These are phyloP conservation scores for Macrophya alboannulata DNA, from an alignment of 2,888 invertebrate genomes.

Conservation along the genomic window DNA sequence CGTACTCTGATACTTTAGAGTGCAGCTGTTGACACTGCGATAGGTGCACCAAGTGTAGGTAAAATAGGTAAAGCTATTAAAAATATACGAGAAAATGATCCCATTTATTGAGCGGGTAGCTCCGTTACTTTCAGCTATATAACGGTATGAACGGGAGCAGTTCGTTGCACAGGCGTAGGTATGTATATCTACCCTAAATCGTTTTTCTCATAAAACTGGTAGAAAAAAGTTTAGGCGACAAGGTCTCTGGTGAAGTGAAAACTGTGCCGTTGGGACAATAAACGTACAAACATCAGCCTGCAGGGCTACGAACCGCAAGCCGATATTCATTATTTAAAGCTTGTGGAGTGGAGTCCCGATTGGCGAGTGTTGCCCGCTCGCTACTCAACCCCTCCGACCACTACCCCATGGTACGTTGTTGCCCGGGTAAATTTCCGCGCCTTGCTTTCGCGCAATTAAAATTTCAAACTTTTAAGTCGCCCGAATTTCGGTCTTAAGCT, in stretches of 20 bases:
- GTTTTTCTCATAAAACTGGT: conserved; percentile 32
- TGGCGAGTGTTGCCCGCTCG: conserved; percentile 22
- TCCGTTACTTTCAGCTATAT: not conserved
- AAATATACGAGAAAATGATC: not conserved
- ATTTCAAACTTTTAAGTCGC: conserved; percentile 39
- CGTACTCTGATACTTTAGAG: too few species aligned
- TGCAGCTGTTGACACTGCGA: too few species aligned
- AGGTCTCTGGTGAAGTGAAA: conserved; percentile 33
- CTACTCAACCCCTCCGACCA: not conserved
- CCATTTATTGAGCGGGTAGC: not conserved
- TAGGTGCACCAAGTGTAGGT: not conserved
- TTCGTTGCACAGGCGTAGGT: not conserved
- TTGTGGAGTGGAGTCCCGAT: conserved; percentile 35
- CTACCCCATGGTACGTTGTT: not conserved
- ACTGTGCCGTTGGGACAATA: conserved; percentile 43
- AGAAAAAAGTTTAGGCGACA: conserved; percentile 38
- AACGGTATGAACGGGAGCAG: not conserved
- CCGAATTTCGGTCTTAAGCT: not conserved
- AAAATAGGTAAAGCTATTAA: not conserved
- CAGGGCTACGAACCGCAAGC: conserved; percentile 33
- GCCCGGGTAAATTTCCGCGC: conserved; percentile 32
- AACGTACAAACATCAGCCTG: conserved; percentile 31
- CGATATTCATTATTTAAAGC: conserved; percentile 47
- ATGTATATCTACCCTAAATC: too few species aligned
- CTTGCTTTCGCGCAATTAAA: conserved; percentile 36